Conservation (phyloP, 35 echinoderm and acorn worm species). For the Anneissia japonica region DNA sequence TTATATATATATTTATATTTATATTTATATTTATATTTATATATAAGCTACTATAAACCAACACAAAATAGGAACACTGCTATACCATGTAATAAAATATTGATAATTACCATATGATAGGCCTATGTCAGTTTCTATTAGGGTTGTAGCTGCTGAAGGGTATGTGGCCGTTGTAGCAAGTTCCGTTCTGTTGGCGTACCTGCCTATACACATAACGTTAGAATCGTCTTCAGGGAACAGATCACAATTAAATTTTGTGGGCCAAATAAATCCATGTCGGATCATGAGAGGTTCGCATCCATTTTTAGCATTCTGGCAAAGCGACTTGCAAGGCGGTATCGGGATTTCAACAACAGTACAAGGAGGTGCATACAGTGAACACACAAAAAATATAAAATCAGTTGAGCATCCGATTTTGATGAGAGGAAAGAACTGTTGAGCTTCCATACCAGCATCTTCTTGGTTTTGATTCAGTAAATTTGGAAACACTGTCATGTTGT, state of each 20-base stretch:
- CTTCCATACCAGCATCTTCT: slow-evolving; percentile 84
- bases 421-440: slow-evolving; percentile 85
- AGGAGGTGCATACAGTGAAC: slow-evolving; percentile 87
- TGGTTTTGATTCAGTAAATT: slow-evolving; percentile 88
- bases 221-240: slow-evolving; percentile 65
- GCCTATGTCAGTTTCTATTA: no score
- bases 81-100: no score
- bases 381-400: slow-evolving; percentile 94
- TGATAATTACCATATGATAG: no score
- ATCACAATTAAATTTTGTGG: slow-evolving; percentile 63
- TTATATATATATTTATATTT: no score
- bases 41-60: no score
- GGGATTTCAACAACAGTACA: slow-evolving; percentile 51
- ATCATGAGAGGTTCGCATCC: slow-evolving; percentile 90
- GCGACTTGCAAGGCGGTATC: slow-evolving; percentile 63
- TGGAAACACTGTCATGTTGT: slow-evolving; percentile 92
- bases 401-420: slow-evolving; percentile 78
- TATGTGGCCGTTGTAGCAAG: neutral
- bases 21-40: no score
- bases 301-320: slow-evolving; percentile 73
- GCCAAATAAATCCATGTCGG: slow-evolving; percentile 89
- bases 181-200: neutral
- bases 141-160: neutral
- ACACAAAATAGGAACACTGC: no score
- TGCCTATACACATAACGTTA: slow-evolving; percentile 63